Percentiles rank a stretch among this genome's conserved stretches.
Evolutionary conservation across 2,113 vertebrate species (phyloP).

Genomic region (Channa argus): DNA sequence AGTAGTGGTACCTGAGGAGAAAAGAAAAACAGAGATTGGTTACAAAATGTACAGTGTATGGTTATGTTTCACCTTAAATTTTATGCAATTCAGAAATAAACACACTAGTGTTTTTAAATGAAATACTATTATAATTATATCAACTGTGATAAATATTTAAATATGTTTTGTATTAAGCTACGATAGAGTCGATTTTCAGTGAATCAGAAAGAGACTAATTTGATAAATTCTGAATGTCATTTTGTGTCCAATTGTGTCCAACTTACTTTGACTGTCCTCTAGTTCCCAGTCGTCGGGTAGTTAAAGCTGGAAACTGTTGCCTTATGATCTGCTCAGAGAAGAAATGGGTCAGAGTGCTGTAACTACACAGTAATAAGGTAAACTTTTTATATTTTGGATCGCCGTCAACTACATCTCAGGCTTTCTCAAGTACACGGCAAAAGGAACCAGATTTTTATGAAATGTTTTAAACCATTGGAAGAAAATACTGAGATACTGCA

Average conservation of each 20-base stretch:
- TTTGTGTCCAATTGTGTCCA: not conserved
- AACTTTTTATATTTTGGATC: not conserved
- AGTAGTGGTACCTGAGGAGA: slow-evolving; percentile 95
- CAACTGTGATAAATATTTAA: too few species aligned
- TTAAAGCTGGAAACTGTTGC: slow-evolving; percentile 97
- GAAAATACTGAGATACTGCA: not conserved
- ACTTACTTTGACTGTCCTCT: slow-evolving; percentile 99
- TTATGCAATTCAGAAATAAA: too few species aligned
- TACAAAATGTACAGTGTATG: too few species aligned
- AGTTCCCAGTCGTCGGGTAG: slow-evolving; percentile 95
- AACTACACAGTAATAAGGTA: not conserved
- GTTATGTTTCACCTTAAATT: too few species aligned
- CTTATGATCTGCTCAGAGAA: slow-evolving; percentile 90
- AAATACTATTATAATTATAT: too few species aligned
- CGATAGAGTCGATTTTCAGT: too few species aligned
- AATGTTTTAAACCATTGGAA: not conserved
- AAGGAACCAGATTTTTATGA: not conserved
- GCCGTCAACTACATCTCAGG: not conserved
- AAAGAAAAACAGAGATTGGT: not conserved
- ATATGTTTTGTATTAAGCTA: too few species aligned
- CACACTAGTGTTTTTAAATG: too few species aligned
- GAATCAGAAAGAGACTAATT: too few species aligned
- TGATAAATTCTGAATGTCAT: too few species aligned
- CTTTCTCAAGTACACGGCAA: not conserved
- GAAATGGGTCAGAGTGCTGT: not conserved